These are phyloP conservation scores for Danionella dracula DNA, from an alignment of 2,797 vertebrate species.

Conservation along the genomic window DNA sequence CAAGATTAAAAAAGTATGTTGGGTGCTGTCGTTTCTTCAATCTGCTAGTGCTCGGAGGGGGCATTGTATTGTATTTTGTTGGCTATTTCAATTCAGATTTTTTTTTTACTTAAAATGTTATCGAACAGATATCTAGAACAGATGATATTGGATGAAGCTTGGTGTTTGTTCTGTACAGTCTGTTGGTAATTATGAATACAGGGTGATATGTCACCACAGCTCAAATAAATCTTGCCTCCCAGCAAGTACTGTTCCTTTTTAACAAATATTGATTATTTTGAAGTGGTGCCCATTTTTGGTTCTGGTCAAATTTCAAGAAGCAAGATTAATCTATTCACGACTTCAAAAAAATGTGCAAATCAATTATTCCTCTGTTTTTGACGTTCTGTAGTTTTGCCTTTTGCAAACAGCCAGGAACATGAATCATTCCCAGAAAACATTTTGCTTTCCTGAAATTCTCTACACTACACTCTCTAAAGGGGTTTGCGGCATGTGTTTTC, in stretches of 20 bases:
- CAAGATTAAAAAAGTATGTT: conserved; percentile 69
- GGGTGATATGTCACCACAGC: neutral
- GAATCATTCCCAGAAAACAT: no score
- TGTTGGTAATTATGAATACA: no score
- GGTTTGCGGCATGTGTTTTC: no score
- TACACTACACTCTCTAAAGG: no score
- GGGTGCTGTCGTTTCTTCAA: conserved; percentile 53
- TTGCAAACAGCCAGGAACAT: neutral
- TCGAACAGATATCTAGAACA: no score
- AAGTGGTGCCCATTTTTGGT: neutral
- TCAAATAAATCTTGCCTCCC: neutral
- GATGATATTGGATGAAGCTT: no score
- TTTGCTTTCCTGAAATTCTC: no score
- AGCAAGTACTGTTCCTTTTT: conserved; percentile 7
- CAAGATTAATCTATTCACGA: no score
- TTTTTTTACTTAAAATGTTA: no score
- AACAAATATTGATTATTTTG: neutral
- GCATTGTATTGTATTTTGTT: conserved; percentile 61
- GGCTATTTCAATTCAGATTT: no score
- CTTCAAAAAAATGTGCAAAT: neutral
- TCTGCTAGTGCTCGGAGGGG: conserved; percentile 22
- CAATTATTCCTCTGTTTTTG: neutral
- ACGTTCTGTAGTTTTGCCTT: neutral
- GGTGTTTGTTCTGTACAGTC: no score
- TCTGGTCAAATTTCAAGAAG: conserved; percentile 4